Evolutionary conservation across 2,797 vertebrate species (phyloP).

Genomic region (Protonibea diacanthus): DNA sequence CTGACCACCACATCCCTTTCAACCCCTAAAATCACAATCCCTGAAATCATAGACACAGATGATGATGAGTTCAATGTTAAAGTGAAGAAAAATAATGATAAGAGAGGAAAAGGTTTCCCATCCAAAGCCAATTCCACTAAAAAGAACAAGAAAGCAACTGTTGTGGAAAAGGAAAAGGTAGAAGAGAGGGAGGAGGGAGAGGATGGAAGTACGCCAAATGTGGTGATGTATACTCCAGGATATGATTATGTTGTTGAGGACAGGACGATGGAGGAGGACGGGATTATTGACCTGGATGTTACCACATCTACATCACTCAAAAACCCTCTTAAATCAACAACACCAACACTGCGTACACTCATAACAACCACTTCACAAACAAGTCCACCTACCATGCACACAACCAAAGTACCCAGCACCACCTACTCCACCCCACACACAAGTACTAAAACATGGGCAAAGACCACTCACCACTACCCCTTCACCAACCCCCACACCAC

Average conservation of each 20-base stretch:
- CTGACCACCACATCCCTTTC: conserved; percentile 33
- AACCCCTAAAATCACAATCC: conserved; percentile 30
- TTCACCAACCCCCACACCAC: conserved; percentile 33
- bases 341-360: conserved; percentile 25
- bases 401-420: conserved; percentile 55
- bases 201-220: conserved; percentile 76
- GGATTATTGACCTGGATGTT: conserved; percentile 74
- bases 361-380: conserved; percentile 52
- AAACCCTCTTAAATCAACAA: conserved; percentile 52
- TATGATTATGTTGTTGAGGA: conserved; percentile 86
- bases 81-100: conserved; percentile 53
- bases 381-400: conserved; percentile 49
- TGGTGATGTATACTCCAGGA: conserved; percentile 78
- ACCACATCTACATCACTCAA: conserved; percentile 49
- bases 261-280: conserved; percentile 62
- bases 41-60: conserved; percentile 66
- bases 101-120: conserved; percentile 49
- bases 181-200: conserved; percentile 57
- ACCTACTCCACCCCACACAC: conserved; percentile 55
- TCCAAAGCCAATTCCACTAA: conserved; percentile 20
- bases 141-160: conserved; percentile 30
- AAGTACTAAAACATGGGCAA: conserved; percentile 64
- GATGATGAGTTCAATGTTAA: conserved; percentile 64
- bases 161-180: conserved; percentile 21
- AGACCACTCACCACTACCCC: conserved; percentile 51